phyloP scores from a whole-genome alignment of 2,797 vertebrate genomes.

The Helostoma temminkii region DNA sequence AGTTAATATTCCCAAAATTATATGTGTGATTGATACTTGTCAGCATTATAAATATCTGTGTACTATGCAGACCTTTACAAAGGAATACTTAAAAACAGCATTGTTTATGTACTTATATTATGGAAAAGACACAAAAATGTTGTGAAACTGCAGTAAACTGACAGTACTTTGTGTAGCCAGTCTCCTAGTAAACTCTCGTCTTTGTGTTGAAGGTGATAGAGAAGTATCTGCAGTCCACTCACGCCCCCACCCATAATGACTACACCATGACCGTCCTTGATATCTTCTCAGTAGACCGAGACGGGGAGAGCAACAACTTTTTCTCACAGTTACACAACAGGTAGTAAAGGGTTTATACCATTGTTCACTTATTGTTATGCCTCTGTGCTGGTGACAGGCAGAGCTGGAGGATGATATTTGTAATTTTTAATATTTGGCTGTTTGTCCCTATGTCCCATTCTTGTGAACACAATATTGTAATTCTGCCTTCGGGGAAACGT shows the following conservation, averaged over 20 bases:
- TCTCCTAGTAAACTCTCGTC: background rate
- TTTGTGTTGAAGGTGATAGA: slow-evolving; percentile 84
- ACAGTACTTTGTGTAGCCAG: background rate
- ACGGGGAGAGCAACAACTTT: slow-evolving; percentile 84
- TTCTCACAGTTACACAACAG: slow-evolving; percentile 86
- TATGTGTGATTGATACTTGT: no score
- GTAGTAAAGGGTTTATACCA: slow-evolving; percentile 59
- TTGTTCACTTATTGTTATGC: background rate
- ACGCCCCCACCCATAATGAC: slow-evolving; percentile 88
- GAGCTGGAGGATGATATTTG: no score
- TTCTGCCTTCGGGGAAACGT: no score
- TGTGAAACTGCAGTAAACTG: background rate
- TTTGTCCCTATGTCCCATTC: background rate
- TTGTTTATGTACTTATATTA: no score
- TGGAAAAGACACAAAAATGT: no score
- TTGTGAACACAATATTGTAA: no score
- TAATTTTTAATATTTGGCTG: background rate
- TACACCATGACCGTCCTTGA: slow-evolving; percentile 90
- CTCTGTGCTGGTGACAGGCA: no score
- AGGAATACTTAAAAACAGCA: no score
- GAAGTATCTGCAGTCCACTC: slow-evolving; percentile 88
- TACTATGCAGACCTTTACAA: no score
- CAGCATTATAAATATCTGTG: no score
- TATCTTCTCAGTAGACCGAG: slow-evolving; percentile 87
- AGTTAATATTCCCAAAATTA: no score